Evolutionary conservation across 2,797 vertebrate species (phyloP), one percentile per base, ranked within the genome.

Genomic region (Amblyopsis hoosieri): DNA sequence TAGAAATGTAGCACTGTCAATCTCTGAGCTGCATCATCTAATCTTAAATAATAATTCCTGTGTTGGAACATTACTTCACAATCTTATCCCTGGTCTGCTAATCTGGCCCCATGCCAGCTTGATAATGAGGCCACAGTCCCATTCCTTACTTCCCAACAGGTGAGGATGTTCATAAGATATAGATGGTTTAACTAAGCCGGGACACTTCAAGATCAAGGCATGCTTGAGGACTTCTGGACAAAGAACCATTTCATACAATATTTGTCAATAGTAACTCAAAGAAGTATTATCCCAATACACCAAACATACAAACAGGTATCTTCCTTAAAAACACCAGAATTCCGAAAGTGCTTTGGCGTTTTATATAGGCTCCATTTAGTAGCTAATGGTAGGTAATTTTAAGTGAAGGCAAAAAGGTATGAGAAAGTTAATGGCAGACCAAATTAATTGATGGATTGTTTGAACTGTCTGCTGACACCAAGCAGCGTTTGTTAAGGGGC

Each of bases 381-480:
- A 84, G 73, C 66, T 67, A 23, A 23, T 23, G 23, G 23, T 23
- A 23, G 66, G 80, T 80, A 69, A 83, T 75, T 75, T 52, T 62
- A 59, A 69, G 71, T 23, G 56, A 57, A 62, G 48, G 54, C 53
- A 63, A 70, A 70, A 86, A 82, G 75, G 82, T 81, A 69, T 81
- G 67, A 46, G 33, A 42, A 65, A 71, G 64, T 60, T 66, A 82
- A 80, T 52, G 33, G 71, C 59, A 71, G 77, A 71, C 80, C 75
- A 80, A 79, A 64, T 78, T 83, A 86, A 87, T 81, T 84, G 82
- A 82, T 79, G 68, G 61, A 57, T 62, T 74, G 68, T 82, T 52
- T 61, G 33, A 17, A 54, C 59, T 33, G 59, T 52, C 47, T 45
- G 66, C 66, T 68, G 66, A 68, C 45, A 57, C 46, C 31, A 6